Percentiles rank a stretch among this genome's conserved stretches.
phyloP scores from a whole-genome alignment of 2,797 vertebrate species.

The Cygnus olor region DNA sequence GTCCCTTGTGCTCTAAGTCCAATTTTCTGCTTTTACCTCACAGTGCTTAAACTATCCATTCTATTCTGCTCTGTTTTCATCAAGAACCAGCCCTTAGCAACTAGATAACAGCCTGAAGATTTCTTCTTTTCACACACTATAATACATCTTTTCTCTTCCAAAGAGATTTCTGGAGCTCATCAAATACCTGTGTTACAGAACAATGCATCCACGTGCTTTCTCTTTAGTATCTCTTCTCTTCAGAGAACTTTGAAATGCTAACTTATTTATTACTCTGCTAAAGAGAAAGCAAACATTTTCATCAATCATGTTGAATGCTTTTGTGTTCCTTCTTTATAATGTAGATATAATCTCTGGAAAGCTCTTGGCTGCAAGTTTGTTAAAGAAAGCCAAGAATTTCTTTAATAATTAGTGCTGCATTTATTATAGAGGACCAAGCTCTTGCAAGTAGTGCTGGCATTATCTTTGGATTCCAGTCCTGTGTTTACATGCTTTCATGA shows the following conservation, averaged over 20 bases:
- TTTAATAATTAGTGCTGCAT: conserved; percentile 2
- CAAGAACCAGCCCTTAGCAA: conserved; percentile 48
- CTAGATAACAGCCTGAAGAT: conserved; percentile 50
- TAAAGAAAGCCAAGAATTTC: not conserved
- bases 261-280: conserved; percentile 51
- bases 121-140: conserved; percentile 54
- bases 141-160: conserved; percentile 63
- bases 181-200: conserved; percentile 28
- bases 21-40: conserved; percentile 60
- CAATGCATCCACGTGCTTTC: conserved; percentile 17
- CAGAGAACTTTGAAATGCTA: conserved; percentile 37
- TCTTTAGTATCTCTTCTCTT: conserved; percentile 44
- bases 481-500: not conserved
- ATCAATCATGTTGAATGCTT: conserved; percentile 33
- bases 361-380: not conserved
- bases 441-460: not conserved
- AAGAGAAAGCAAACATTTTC: conserved; percentile 53
- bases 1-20: conserved; percentile 43
- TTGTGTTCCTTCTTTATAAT: conserved; percentile 11
- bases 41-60: conserved; percentile 50
- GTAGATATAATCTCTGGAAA: not conserved
- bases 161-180: conserved; percentile 57
- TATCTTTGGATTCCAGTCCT: not conserved
- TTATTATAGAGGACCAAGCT: not conserved
- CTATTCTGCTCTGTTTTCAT: conserved; percentile 58